Evolutionary conservation across 2,797 vertebrate species (phyloP).

Genomic region (Trachurus trachurus): DNA sequence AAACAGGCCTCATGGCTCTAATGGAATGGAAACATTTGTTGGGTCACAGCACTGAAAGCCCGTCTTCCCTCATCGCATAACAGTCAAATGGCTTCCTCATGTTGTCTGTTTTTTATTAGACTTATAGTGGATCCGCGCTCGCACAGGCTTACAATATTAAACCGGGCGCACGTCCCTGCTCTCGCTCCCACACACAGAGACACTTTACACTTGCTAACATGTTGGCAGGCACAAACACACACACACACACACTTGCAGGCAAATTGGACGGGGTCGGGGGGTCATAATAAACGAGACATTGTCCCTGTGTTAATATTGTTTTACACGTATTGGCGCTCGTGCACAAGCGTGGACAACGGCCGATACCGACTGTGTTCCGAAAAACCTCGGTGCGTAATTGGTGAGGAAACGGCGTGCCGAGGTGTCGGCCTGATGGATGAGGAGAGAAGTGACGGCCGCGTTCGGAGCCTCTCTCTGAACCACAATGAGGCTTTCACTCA

Average conservation of each 20-base stretch:
- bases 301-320: conserved; percentile 24
- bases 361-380: conserved; percentile 5
- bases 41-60: conserved; percentile 75
- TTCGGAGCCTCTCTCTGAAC: conserved; percentile 60
- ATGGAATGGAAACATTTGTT: conserved; percentile 78
- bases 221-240: conserved; percentile 25
- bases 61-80: conserved; percentile 61
- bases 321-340: neutral
- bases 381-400: conserved; percentile 56
- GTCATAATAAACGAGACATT: conserved; percentile 19
- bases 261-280: conserved; percentile 7
- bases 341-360: conserved; percentile 3
- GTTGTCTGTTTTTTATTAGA: conserved; percentile 75
- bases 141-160: conserved; percentile 54
- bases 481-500: conserved; percentile 79
- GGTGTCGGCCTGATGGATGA: conserved; percentile 74
- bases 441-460: conserved; percentile 63
- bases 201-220: conserved; percentile 18
- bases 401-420: conserved; percentile 70
- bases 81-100: conserved; percentile 74
- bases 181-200: neutral
- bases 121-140: conserved; percentile 53
- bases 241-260: conserved; percentile 5
- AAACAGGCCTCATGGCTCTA: conserved; percentile 68
- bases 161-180: conserved; percentile 10